Percentiles rank a stretch among this genome's conserved stretches.
These are phyloP conservation scores for Aeoliscus strigatus DNA, from an alignment of 2,797 vertebrate species.

Conservation along the genomic window DNA sequence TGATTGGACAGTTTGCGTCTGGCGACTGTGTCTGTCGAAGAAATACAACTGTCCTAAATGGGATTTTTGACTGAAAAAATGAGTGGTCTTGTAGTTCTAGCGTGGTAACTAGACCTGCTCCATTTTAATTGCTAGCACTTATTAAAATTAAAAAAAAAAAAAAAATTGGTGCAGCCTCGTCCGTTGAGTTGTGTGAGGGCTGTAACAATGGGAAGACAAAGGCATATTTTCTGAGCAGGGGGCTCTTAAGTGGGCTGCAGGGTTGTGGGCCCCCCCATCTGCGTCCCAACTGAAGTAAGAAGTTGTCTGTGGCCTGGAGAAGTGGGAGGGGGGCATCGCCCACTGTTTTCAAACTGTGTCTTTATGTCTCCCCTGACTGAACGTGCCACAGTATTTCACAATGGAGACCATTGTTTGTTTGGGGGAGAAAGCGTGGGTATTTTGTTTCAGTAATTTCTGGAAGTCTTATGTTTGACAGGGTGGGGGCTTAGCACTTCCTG, in stretches of 20 bases:
- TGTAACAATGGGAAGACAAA: conserved; percentile 54
- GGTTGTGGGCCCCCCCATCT: conserved; percentile 36
- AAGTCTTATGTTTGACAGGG: conserved; percentile 83
- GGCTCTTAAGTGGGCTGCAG: conserved; percentile 39
- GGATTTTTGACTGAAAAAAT: too few species aligned
- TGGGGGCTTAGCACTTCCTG: conserved; percentile 69
- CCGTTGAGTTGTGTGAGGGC: conserved; percentile 52
- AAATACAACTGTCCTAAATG: too few species aligned
- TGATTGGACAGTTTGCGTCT: too few species aligned
- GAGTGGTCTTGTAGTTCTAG: too few species aligned
- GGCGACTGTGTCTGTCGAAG: too few species aligned
- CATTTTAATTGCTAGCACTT: too few species aligned
- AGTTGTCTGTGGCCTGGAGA: conserved; percentile 31
- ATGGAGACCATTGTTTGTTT: conserved; percentile 84
- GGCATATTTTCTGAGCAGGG: conserved; percentile 55
- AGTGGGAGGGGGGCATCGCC: conserved; percentile 35
- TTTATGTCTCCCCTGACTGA: conserved; percentile 79
- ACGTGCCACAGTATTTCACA: conserved; percentile 79
- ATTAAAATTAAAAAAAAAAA: too few species aligned
- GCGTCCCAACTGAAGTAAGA: conserved; percentile 52
- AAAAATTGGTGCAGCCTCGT: conserved; percentile 39
- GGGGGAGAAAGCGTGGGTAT: conserved; percentile 75
- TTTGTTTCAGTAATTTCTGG: conserved; percentile 89
- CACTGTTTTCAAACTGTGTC: conserved; percentile 78
- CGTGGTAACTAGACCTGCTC: too few species aligned